Base-by-base conservation (phyloP, 2,113 vertebrate genomes). In the Poeciliopsis prolifica region DNA sequence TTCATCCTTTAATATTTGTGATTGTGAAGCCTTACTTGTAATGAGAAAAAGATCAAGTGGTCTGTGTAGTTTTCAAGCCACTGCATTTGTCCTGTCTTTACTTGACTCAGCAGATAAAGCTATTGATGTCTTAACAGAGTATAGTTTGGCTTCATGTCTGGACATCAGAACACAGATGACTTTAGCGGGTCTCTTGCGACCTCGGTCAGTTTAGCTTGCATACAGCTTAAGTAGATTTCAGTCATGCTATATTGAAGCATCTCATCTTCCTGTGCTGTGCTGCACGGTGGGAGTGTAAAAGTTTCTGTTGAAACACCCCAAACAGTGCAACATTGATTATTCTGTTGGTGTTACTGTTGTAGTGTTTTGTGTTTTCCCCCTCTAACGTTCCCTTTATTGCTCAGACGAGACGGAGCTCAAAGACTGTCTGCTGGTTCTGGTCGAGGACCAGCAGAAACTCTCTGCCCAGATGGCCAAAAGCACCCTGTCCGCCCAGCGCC, bases 391-490 rank as follows among this genome's bases (percentile, higher is more conserved):
- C n/a, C 11, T 13, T 17, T 72, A 0, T 29, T 66, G 14, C 51
- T 1, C 72, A 99, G 98, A 98, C 0, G 95, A 95, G 79, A 95
- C 72, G 0, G 98, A 99, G 79, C 79, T 99, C 87, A 98, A 97
- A 91, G 97, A 98, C 9, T 99, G 98, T 77, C 95, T 99, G 51
- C 92, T 96, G 64, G 95, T 97, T 2, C 92, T 99, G 70, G 96
- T 99, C 40, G 97, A 97, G 26, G 98, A 99, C 28, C 98, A 99
- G 86, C 98, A 98, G 82, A 89, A 94, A 61, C 94, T 99, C 62
- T 96, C 97, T 0, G 90, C 92, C 3, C 96, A 95, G 85, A 96
- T 96, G 68, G 96, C 98, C 64, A 97, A 96, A 24, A 98, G 95
- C 83, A 96, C 97, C 1, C 94, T 99, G 42, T 99, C 98, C 1